A percentile compares a stretch with the other conserved stretches of the same genome.
Conservation (phyloP, 2,888 invertebrate genomes). For the Pecten maximus region DNA sequence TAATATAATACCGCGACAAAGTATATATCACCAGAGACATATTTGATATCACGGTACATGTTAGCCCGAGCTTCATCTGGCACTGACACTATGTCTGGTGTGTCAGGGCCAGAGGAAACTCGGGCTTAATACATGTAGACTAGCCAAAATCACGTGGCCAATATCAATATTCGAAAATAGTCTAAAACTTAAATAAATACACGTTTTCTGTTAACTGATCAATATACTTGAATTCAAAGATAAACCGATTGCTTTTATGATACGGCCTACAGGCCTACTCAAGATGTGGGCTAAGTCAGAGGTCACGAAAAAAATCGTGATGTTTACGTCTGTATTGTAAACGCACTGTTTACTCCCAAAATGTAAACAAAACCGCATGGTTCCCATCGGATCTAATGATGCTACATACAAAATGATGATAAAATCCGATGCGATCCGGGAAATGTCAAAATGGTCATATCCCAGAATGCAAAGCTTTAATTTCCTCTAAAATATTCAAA, state of each 20-base stretch:
- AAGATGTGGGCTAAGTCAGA: background rate
- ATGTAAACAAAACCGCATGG: slow-evolving; percentile 39
- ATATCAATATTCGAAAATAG: too few relatives aligned
- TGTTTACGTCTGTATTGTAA: slow-evolving; percentile 5
- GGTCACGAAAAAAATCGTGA: background rate
- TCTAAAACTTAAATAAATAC: too few relatives aligned
- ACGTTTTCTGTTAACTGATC: background rate
- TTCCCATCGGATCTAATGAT: slow-evolving; percentile 45
- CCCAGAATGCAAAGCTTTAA: slow-evolving; percentile 64
- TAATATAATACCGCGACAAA: too few relatives aligned
- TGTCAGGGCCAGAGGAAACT: too few relatives aligned
- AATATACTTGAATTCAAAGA: background rate
- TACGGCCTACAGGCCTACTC: background rate
- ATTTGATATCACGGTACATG: too few relatives aligned
- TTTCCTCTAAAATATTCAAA: slow-evolving; percentile 76
- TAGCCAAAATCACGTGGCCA: too few relatives aligned
- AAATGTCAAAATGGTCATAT: slow-evolving; percentile 61
- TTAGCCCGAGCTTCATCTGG: too few relatives aligned
- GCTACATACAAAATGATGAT: background rate
- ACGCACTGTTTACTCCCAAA: slow-evolving; percentile 9
- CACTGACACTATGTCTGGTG: too few relatives aligned
- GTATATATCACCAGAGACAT: too few relatives aligned
- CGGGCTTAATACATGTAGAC: too few relatives aligned
- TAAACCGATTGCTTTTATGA: background rate
- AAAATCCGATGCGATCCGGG: slow-evolving; percentile 37